Evolutionary conservation across 2,113 vertebrate species (phyloP), one percentile per base, ranked within the genome.

Genomic region (Coreoperca whiteheadi): DNA sequence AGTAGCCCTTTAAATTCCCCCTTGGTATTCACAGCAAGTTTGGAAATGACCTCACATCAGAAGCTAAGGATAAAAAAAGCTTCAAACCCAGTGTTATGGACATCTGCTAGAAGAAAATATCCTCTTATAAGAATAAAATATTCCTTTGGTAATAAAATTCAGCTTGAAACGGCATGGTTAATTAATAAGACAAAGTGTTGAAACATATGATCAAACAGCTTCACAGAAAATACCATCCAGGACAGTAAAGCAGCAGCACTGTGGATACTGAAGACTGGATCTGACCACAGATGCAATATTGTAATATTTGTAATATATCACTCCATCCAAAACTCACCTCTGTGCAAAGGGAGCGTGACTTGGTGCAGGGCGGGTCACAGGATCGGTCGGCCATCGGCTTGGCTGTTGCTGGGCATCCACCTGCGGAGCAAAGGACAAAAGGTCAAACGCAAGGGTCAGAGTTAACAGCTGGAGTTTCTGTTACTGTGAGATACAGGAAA

Each of bases 351-450:
- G 97, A 96, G 20, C 97, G 96, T 46, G 96, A 94, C 77, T 98
- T 97, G 87, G 92, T 96, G 91, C 98, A 99, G 10, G 96, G 95
- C 18, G 98, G 98, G 81, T 96, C 96, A 95, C 98, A 99, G 68
- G 98, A 98, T 87, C 98, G 96, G 93, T 99, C 97, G 61, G 95
- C 94, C 46, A 97, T 95, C 23, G 98, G 98, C 80, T 96, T 95
- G 84, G 87, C 94, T 69, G 95, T 88, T 79, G 90, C 82, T 79
- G 96, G 94, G 88, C 98, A 99, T 92, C 98, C 98, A 78, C 98
- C 98, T 99, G 93, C 23, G 86, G 88, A 91, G 94, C 57, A 96
- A 89, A 73, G 21, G 63, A 8, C 77, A 77, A 48, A 69, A 61
- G 56, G 37, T 84, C 32, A 88, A 72, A 78, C 15, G 83, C 9